These are phyloP conservation scores for Dynastes hyllus DNA, from an alignment of 2,888 invertebrate genomes.

Conservation along the genomic window DNA sequence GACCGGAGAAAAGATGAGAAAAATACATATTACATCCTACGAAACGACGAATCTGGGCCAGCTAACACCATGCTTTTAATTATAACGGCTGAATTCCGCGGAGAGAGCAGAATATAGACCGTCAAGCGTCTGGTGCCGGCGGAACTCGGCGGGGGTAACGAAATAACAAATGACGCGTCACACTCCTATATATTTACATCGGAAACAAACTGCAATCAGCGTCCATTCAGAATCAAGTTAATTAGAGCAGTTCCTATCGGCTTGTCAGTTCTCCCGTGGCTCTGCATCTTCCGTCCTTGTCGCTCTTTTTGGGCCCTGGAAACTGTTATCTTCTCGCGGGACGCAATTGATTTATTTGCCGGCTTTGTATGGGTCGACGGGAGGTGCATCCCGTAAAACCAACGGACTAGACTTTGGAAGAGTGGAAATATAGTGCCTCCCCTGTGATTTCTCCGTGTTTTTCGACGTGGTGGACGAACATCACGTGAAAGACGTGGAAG, in stretches of 20 bases:
- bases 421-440: conserved; percentile 21
- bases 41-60: background rate
- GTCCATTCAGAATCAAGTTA: conserved; percentile 62
- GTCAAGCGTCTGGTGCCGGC: background rate
- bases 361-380: conserved; percentile 63
- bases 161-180: conserved; percentile 22
- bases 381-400: conserved; percentile 51
- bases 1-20: background rate
- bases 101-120: no score
- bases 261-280: conserved; percentile 4
- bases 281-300: background rate
- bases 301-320: background rate
- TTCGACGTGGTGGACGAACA: background rate
- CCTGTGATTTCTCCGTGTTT: conserved; percentile 25
- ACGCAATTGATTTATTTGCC: conserved; percentile 64
- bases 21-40: background rate
- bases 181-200: conserved; percentile 48
- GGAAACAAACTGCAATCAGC: conserved; percentile 60
- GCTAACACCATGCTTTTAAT: conserved; percentile 2
- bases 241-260: conserved; percentile 59
- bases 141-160: background rate
- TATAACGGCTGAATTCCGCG: background rate
- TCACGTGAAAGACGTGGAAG: background rate
- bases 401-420: background rate
- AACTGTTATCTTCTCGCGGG: conserved; percentile 9